Conservation (phyloP, 1,140 invertebrate genomes). For the Araneus ventricosus region DNA sequence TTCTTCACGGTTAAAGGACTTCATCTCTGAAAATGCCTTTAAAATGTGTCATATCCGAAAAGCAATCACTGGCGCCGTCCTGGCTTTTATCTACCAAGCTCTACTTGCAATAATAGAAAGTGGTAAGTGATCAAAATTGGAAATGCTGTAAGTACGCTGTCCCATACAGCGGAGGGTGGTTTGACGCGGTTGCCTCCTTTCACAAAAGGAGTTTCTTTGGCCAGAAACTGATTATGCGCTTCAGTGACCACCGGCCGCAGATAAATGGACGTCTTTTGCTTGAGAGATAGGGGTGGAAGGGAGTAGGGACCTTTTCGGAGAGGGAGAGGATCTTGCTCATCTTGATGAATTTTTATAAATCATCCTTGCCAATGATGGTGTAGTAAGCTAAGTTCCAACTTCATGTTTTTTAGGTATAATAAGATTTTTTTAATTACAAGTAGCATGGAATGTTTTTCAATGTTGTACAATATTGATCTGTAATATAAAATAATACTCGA, state of each 20-base stretch:
- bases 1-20: too few species aligned
- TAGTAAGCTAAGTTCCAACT: neutral
- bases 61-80: neutral
- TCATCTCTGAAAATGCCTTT: neutral
- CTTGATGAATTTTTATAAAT: neutral
- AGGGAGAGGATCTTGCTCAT: neutral
- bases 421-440: neutral
- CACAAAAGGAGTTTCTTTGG: slow-evolving; percentile 23
- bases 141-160: neutral
- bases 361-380: neutral
- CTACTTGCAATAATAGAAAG: neutral
- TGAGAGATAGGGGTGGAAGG: neutral
- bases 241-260: neutral
- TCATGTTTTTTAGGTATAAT: neutral
- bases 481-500: too few species aligned
- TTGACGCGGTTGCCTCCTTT: neutral
- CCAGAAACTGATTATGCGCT: slow-evolving; percentile 37
- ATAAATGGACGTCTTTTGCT: neutral
- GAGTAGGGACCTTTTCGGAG: neutral
- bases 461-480: too few species aligned
- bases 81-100: slow-evolving; percentile 1
- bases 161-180: neutral
- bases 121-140: neutral
- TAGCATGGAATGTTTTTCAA: too few species aligned
- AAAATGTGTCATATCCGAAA: slow-evolving; percentile 19